Evolutionary conservation across 2,888 invertebrate genomes (phyloP).

Genomic region (Proisotoma minuta): DNA sequence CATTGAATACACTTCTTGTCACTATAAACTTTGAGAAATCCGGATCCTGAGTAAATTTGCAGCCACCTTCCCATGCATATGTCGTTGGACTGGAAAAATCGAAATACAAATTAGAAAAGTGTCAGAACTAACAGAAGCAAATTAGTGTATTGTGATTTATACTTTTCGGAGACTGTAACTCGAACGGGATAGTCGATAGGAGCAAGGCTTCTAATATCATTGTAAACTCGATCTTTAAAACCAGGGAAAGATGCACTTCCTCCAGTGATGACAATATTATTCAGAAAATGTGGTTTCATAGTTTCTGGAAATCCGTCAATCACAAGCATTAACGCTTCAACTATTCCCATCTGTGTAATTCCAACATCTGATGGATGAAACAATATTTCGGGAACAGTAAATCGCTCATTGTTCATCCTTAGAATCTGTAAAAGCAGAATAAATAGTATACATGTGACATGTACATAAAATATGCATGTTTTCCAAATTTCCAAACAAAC

Average conservation of each 20-base stretch:
- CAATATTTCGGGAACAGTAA: conserved; percentile 88
- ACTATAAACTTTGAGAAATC: conserved; percentile 63
- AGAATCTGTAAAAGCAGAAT: conserved; percentile 67
- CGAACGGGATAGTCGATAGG: conserved; percentile 73
- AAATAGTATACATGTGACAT: not conserved
- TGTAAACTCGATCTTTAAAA: conserved; percentile 70
- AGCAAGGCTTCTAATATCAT: conserved; percentile 72
- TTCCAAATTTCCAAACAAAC: too few relatives aligned
- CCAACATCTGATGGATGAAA: conserved; percentile 94
- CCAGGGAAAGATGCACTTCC: conserved; percentile 76
- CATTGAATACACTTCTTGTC: conserved; percentile 82
- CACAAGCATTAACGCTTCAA: conserved; percentile 77
- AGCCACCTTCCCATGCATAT: conserved; percentile 87
- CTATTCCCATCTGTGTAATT: conserved; percentile 82
- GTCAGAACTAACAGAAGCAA: conserved; percentile 12
- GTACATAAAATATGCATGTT: not conserved
- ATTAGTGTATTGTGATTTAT: not conserved
- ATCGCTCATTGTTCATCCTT: conserved; percentile 85
- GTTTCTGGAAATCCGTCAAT: conserved; percentile 70
- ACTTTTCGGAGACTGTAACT: conserved; percentile 58
- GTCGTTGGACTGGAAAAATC: conserved; percentile 62
- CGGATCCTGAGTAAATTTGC: conserved; percentile 65
- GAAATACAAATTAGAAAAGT: conserved; percentile 49
- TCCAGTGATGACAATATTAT: conserved; percentile 80
- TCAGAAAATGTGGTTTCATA: conserved; percentile 69